Percentiles rank a stretch among this genome's conserved stretches.
These are phyloP conservation scores for Pipistrellus pygmaeus DNA, from an alignment of 2,797 vertebrate genomes.

Conservation along the genomic window DNA sequence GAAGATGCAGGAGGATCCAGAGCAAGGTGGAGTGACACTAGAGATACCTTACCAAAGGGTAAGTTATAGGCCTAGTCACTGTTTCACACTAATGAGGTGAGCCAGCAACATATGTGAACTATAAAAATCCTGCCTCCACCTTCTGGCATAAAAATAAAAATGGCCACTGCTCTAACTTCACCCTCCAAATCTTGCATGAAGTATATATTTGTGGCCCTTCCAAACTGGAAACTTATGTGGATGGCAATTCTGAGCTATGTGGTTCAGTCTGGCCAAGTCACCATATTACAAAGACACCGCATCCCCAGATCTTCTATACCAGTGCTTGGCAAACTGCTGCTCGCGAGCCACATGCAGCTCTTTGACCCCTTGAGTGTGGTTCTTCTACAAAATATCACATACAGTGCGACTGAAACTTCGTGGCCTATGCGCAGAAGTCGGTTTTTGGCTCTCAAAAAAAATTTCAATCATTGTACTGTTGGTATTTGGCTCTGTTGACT, in stretches of 20 bases:
- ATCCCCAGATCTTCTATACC: neutral
- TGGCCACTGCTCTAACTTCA: neutral
- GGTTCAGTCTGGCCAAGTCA: neutral
- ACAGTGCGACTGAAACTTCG: no score
- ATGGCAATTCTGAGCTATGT: neutral
- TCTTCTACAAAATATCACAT: no score
- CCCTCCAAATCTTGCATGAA: neutral
- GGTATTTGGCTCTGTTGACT: no score
- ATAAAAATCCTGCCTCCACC: neutral
- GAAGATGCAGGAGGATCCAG: neutral
- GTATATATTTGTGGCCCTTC: neutral
- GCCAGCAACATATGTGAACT: neutral
- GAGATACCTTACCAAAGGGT: neutral
- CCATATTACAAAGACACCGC: neutral
- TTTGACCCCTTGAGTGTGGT: no score
- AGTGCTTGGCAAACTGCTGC: no score
- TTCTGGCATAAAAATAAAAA: neutral
- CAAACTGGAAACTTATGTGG: neutral
- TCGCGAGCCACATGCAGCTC: no score
- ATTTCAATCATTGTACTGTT: no score
- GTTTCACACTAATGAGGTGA: neutral
- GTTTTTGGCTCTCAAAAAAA: no score
- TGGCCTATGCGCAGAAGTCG: no score
- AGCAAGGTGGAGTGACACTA: no score
- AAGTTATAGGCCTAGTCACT: neutral